A percentile compares a stretch with the other conserved stretches of the same genome.
Evolutionary conservation across 1,140 invertebrate species (phyloP).

Genomic region (Pogonomyrmex barbatus): DNA sequence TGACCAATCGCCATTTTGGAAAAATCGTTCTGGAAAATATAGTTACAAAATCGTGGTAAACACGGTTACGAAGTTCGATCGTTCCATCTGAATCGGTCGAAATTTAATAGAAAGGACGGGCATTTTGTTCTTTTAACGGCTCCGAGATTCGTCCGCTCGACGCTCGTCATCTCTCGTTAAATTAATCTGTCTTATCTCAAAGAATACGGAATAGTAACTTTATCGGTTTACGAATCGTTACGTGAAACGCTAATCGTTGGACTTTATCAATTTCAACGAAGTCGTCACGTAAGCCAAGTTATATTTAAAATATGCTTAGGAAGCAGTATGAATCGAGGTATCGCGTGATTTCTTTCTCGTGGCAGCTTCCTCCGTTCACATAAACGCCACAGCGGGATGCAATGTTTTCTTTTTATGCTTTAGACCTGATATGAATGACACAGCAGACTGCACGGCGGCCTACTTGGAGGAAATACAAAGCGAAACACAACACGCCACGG

Average conservation of each 20-base stretch:
- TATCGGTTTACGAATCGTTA: neutral
- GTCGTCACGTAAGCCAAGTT: neutral
- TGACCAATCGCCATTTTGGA: too few species aligned
- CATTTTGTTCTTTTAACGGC: neutral
- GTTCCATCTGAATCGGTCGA: too few species aligned
- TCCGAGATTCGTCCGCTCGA: neutral
- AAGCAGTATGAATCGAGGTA: neutral
- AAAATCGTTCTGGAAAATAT: too few species aligned
- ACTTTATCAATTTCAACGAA: neutral
- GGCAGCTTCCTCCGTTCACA: neutral
- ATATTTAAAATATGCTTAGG: neutral
- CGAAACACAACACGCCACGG: neutral
- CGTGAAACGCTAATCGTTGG: neutral
- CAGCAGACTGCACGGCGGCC: constrained; percentile 32
- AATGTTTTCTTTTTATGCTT: neutral
- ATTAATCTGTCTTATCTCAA: neutral
- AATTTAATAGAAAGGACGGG: neutral
- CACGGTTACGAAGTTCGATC: too few species aligned
- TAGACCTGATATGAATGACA: neutral
- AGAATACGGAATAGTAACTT: neutral
- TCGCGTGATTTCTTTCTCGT: neutral
- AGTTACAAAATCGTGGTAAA: too few species aligned
- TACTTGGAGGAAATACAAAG: constrained; percentile 8
- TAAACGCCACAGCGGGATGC: neutral
- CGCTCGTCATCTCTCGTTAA: neutral